Evolutionary conservation across 1,140 invertebrate species (phyloP).

Genomic region (Macrostomum lignano): DNA sequence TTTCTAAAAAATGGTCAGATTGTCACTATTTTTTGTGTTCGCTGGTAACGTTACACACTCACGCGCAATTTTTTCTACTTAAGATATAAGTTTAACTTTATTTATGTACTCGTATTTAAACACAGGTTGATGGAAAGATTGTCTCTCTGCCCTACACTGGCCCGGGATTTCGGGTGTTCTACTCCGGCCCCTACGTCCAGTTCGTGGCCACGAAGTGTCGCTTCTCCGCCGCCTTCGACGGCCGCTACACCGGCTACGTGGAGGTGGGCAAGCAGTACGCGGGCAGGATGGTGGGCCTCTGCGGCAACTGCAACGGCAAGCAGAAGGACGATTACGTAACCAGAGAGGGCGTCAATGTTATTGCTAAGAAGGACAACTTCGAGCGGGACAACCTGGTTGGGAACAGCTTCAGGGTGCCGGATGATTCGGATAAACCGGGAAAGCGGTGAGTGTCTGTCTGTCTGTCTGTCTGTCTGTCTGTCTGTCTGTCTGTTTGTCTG

Average conservation of each 20-base stretch:
- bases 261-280: neutral
- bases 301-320: neutral
- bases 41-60: no score
- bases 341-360: conserved; percentile 1
- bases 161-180: neutral
- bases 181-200: conserved; percentile 1
- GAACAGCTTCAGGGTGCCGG: no score
- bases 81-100: no score
- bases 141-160: neutral
- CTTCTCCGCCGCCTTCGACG: conserved; percentile 1
- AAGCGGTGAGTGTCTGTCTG: no score
- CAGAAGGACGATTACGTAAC: conserved; percentile 2
- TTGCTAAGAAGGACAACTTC: neutral
- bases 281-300: conserved; percentile 1
- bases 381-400: neutral
- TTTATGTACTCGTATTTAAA: neutral
- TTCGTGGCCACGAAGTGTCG: conserved; percentile 2
- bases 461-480: no score
- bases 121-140: conserved; percentile 2
- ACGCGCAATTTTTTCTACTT: no score
- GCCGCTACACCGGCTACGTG: neutral
- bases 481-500: no score
- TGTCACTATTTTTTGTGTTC: no score
- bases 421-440: no score
- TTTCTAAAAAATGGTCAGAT: no score